Conservation (phyloP, 2,113 vertebrate species). For the Pogonocichla stellata region DNA sequence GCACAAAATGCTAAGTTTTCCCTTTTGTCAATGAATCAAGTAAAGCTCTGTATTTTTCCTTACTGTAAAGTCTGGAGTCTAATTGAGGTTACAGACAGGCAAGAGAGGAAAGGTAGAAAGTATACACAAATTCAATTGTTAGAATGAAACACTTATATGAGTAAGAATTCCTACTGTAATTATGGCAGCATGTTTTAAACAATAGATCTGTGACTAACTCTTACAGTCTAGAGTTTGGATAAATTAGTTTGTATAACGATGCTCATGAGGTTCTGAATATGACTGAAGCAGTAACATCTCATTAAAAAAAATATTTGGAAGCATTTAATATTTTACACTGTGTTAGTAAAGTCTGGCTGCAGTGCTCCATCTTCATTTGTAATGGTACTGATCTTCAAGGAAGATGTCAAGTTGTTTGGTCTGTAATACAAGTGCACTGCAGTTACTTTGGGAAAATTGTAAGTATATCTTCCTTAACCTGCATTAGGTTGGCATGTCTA, state of each 20-base stretch:
- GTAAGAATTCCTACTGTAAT: not conserved
- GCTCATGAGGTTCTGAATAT: not conserved
- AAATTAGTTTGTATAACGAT: not conserved
- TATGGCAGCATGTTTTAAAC: not conserved
- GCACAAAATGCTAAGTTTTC: not conserved
- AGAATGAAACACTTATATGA: not conserved
- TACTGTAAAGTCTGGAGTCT: not conserved
- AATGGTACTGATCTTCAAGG: not conserved
- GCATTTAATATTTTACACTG: not conserved
- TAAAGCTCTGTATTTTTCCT: not conserved
- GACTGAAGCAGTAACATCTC: not conserved
- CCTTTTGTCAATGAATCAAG: not conserved
- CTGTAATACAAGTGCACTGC: not conserved
- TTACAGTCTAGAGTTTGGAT: not conserved
- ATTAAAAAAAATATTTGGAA: not conserved
- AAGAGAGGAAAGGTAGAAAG: not conserved
- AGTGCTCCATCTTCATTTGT: not conserved
- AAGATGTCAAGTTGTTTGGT: not conserved
- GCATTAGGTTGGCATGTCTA: slow-evolving; percentile 79
- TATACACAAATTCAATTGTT: not conserved
- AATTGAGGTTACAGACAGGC: not conserved
- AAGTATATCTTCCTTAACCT: slow-evolving; percentile 65
- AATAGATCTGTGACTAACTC: not conserved
- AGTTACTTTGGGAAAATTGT: not conserved
- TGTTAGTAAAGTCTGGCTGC: not conserved